Evolutionary conservation across 2,888 invertebrate genomes (phyloP).

Genomic region (Cheilosia urbana): DNA sequence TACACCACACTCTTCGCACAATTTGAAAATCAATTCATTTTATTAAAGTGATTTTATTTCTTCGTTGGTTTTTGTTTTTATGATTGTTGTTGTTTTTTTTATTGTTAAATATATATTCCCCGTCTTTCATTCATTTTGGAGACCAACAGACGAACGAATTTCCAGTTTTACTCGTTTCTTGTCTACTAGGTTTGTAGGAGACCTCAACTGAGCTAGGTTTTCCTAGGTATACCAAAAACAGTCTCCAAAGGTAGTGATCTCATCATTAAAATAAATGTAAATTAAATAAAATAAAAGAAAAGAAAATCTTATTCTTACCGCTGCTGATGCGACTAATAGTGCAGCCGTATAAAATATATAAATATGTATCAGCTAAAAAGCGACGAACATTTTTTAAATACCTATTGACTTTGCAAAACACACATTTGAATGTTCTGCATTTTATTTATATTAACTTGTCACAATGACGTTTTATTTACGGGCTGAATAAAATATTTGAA

Average conservation of each 20-base stretch:
- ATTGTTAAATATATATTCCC: not conserved
- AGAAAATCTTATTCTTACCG: too few relatives aligned
- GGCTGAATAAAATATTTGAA: too few relatives aligned
- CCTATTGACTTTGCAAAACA: too few relatives aligned
- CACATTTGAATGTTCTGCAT: too few relatives aligned
- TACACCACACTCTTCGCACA: not conserved
- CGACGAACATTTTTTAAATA: too few relatives aligned
- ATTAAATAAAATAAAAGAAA: constrained; percentile 14
- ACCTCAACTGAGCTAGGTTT: constrained; percentile 29
- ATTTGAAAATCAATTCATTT: constrained; percentile 15
- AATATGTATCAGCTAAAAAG: too few relatives aligned
- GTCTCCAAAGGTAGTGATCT: constrained; percentile 37
- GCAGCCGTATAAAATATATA: not conserved
- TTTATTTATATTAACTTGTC: too few relatives aligned
- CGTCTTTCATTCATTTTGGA: constrained; percentile 34
- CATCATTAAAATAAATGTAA: constrained; percentile 61
- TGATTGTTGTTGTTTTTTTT: not conserved
- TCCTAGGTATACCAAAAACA: not conserved
- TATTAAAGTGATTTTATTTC: constrained; percentile 27
- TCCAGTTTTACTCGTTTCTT: constrained; percentile 53
- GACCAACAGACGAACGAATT: constrained; percentile 28
- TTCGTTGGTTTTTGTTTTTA: constrained; percentile 2
- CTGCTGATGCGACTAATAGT: not conserved
- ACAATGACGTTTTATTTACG: too few relatives aligned
- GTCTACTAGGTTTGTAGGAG: constrained; percentile 1